Conservation (phyloP, 1,140 invertebrate genomes). For the Drosophila hydei region DNA sequence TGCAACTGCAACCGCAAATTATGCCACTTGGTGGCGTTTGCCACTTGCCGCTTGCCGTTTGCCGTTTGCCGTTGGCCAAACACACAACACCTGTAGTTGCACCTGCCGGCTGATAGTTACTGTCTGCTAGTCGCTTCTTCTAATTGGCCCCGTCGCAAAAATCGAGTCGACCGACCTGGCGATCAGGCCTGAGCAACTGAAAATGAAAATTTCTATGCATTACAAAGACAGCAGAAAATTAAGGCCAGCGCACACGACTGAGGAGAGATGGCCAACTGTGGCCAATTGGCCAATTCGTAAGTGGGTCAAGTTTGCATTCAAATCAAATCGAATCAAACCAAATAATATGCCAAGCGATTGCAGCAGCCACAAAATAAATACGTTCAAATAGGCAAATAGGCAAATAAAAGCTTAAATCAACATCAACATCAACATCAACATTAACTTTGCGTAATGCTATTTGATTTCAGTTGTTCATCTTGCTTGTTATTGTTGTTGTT, state of each 20-base stretch:
- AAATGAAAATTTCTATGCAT: conserved; percentile 15
- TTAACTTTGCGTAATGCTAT: conserved; percentile 77
- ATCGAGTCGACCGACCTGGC: conserved; percentile 7
- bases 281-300: conserved; percentile 31
- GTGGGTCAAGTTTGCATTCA: conserved; percentile 72
- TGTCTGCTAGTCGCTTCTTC: conserved; percentile 11
- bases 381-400: conserved; percentile 53
- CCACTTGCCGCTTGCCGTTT: conserved; percentile 31
- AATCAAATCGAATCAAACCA: conserved; percentile 36
- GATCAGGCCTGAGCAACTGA: conserved; percentile 12
- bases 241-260: conserved; percentile 12
- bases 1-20: conserved; percentile 63
- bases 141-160: conserved; percentile 52
- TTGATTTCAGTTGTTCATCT: conserved; percentile 35
- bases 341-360: conserved; percentile 49
- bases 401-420: conserved; percentile 62
- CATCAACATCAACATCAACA: conserved; percentile 70
- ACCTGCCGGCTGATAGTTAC: too few relatives aligned
- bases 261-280: background rate
- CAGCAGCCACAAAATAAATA: conserved; percentile 60
- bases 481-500: conserved; percentile 5
- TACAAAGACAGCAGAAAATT: background rate
- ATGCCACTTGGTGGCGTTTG: conserved; percentile 65
- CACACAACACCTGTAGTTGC: conserved; percentile 45
- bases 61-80: conserved; percentile 33